Base-by-base conservation (phyloP, 2,888 invertebrate genomes). In the Ecliptopera silaceata region DNA sequence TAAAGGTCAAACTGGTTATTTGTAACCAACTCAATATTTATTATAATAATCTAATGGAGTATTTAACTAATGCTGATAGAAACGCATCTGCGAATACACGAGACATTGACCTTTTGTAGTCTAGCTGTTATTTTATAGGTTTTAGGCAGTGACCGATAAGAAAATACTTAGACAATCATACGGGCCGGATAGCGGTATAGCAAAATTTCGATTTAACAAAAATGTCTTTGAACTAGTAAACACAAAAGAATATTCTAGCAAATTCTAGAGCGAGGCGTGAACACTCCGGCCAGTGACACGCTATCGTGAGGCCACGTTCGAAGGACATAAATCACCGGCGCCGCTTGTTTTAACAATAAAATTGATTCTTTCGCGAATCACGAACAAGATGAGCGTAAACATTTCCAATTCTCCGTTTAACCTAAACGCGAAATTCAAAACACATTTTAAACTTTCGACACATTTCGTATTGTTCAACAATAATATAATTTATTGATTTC, bases 301-400 rank as follows among this genome's bases (percentile, higher is more conserved):
- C 75, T 85, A 86, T 84, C 84, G 84, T 68, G 70, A 71, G 73
- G 79, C 80, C 87, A 86, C 84, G 88, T 86, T 84, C 82, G 74
- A 73, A 75, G 75, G 74, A 72, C 83, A 88, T 89, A 89, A 90
- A 89, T 89, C 88, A 88, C 81, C 70, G 70, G 74, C 74, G 73
- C 80, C 73, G 84, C 80, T 86, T 89, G 88, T 88, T 90, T 88
- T 80, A 84, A 86, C 84, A 87, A 88, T 88, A 86, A 86, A 88
- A 90, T 85, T 87, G 85, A 89, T 86, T 86, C 84, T 83, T 87
- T 84, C 76, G 72, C 78, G 77, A 78, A 77, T 83, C 77, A 74
- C 74, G 72, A 70, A 62, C 64, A 63, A 69, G 70, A 69, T 75
- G 64, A 77, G 74, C 73, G 72, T 72, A 71, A 74, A 75, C 71